Percentiles rank a stretch among this genome's conserved stretches.
Evolutionary conservation across 2,113 vertebrate species (phyloP).

Genomic region (Sapayoa aenigma): DNA sequence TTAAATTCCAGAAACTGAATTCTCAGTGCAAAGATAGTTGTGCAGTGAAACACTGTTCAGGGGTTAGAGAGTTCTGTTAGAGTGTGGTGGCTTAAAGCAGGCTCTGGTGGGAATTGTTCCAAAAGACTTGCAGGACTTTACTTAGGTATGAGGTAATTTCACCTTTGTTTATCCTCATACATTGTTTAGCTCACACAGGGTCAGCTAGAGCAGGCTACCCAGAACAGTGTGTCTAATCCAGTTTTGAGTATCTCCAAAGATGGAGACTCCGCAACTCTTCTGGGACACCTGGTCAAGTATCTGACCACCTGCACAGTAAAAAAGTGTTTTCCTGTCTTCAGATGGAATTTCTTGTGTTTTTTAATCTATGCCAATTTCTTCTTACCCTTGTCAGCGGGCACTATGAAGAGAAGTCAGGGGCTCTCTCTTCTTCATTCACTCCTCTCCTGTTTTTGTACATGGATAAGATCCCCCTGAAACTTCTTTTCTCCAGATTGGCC

Average conservation of each 20-base stretch:
- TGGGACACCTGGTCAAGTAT: neutral
- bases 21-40: neutral
- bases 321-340: neutral
- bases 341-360: neutral
- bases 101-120: neutral
- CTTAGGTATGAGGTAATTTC: neutral
- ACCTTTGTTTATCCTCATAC: neutral
- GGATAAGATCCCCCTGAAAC: neutral
- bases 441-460: neutral
- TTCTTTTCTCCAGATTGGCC: neutral
- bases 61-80: neutral
- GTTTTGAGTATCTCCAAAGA: neutral
- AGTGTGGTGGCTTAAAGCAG: neutral
- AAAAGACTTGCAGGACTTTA: neutral
- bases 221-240: rapidly evolving
- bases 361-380: neutral
- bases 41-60: neutral
- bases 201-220: neutral
- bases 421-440: neutral
- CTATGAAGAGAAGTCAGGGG: neutral
- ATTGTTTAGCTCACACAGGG: neutral
- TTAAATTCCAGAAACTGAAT: neutral
- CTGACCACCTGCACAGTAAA: neutral
- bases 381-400: neutral
- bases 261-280: neutral